phyloP scores from a whole-genome alignment of 1,140 invertebrate genomes.

The Bombus waltoni region DNA sequence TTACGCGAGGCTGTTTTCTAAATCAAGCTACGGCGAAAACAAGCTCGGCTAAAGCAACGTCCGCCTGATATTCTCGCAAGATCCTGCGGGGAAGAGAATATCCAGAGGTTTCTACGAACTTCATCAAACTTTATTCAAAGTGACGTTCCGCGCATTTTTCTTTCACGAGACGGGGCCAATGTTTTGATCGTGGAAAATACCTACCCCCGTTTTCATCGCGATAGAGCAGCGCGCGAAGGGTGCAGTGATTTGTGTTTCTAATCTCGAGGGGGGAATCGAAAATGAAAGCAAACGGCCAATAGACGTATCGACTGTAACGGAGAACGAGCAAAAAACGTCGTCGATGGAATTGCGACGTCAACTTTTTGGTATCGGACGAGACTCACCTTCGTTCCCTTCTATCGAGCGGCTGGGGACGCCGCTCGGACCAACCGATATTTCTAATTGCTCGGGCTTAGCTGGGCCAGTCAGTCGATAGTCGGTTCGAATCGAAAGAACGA shows the following conservation, averaged over 20 bases:
- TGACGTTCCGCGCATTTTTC: neutral
- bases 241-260: constrained; percentile 28
- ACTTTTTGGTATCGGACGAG: neutral
- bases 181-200: neutral
- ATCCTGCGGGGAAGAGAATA: neutral
- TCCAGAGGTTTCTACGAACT: neutral
- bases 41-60: neutral
- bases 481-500: neutral
- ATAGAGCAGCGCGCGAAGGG: neutral
- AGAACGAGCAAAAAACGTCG: neutral
- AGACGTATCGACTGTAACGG: constrained; percentile 21
- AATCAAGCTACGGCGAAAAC: too few species aligned
- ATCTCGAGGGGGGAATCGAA: neutral
- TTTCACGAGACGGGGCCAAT: neutral
- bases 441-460: neutral
- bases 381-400: neutral
- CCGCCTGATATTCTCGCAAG: neutral
- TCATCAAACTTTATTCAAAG: neutral
- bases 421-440: neutral
- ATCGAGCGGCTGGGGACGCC: neutral
- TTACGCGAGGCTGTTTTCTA: neutral
- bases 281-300: neutral
- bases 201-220: neutral
- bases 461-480: neutral
- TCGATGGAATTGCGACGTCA: constrained; percentile 27